phyloP scores from a whole-genome alignment of 2,797 vertebrate species.

The Psittacula derbiana region DNA sequence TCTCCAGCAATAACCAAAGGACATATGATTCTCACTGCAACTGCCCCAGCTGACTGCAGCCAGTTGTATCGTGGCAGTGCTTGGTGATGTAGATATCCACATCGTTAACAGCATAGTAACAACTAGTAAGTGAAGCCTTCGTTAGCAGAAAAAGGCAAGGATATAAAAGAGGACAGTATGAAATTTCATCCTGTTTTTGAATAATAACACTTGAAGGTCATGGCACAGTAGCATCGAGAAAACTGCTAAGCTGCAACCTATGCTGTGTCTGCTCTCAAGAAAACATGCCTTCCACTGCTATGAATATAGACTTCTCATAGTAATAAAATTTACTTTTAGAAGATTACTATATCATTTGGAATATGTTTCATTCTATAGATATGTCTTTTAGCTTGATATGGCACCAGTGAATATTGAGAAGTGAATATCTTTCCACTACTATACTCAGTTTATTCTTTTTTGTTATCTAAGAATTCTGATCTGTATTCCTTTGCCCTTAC shows the following conservation, averaged over 20 bases:
- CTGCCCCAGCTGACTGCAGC: not conserved
- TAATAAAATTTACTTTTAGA: not conserved
- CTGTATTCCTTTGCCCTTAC: not conserved
- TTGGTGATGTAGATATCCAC: not conserved
- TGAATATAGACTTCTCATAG: not conserved
- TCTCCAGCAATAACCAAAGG: not conserved
- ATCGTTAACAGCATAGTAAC: not conserved
- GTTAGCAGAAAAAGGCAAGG: not conserved
- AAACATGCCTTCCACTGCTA: not conserved
- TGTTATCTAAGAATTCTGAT: conserved; percentile 16
- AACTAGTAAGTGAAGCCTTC: not conserved
- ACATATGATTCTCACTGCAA: not conserved
- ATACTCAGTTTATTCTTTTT: not conserved
- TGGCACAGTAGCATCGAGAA: not conserved
- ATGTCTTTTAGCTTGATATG: conserved; percentile 27
- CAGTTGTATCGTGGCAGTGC: not conserved
- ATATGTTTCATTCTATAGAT: conserved; percentile 46
- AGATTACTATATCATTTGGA: conserved; percentile 3
- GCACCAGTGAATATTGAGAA: conserved; percentile 30
- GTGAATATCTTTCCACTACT: conserved; percentile 24
- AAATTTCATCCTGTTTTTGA: not conserved
- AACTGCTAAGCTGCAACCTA: not conserved
- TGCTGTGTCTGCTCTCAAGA: not conserved
- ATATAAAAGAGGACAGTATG: not conserved
- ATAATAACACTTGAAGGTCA: not conserved